Conservation (phyloP, 2,113 vertebrate species). For the Helogale parvula region DNA sequence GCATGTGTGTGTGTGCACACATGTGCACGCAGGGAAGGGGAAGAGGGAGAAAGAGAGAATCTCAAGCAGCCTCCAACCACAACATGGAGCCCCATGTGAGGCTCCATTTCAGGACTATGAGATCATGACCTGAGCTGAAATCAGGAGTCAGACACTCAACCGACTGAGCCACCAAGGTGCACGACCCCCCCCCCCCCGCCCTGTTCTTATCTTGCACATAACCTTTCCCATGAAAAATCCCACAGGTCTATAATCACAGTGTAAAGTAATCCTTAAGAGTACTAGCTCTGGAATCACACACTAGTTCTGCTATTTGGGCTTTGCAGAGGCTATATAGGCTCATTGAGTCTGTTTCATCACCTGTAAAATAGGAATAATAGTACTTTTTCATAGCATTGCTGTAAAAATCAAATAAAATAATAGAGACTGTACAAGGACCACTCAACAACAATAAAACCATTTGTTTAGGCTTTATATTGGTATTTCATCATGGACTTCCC, state of each 20-base stretch:
- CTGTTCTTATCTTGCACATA: neutral
- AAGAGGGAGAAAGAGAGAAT: no score
- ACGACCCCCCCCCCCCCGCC: no score
- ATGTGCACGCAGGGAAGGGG: no score
- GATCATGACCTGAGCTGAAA: no score
- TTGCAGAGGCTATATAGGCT: neutral
- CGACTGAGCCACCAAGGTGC: no score
- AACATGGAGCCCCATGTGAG: no score
- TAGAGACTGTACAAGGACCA: neutral
- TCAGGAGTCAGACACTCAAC: no score
- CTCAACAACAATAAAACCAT: neutral
- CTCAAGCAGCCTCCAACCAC: no score
- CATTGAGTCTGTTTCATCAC: neutral
- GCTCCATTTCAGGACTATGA: no score
- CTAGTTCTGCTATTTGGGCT: neutral
- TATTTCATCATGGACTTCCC: neutral
- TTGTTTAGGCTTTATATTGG: neutral
- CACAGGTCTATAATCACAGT: neutral
- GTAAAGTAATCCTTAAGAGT: neutral
- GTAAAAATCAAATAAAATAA: neutral
- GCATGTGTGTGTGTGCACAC: no score
- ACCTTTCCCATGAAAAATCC: neutral
- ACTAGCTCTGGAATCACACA: neutral
- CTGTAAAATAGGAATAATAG: neutral
- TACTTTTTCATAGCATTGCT: neutral